Percentiles rank a stretch among this genome's conserved stretches.
phyloP scores from a whole-genome alignment of 2,797 vertebrate genomes.

The Heliangelus exortis region DNA sequence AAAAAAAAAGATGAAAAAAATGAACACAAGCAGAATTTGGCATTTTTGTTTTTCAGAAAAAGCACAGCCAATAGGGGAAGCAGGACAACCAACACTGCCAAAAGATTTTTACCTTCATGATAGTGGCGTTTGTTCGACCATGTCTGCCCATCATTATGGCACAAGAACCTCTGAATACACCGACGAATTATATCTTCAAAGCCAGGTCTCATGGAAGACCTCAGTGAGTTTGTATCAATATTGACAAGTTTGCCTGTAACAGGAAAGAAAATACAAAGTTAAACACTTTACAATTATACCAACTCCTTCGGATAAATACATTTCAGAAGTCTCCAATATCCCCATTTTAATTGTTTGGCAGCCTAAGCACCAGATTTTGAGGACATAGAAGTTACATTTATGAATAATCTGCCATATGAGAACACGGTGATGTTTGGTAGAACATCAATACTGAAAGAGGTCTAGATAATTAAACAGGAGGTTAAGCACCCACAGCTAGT shows the following conservation, averaged over 20 bases:
- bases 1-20: background rate
- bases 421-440: background rate
- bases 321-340: background rate
- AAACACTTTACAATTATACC: background rate
- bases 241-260: conserved; percentile 93
- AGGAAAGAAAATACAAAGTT: conserved; percentile 14
- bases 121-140: conserved; percentile 97
- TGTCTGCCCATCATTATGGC: conserved; percentile 91
- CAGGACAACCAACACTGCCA: background rate
- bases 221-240: conserved; percentile 92
- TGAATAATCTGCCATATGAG: background rate
- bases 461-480: background rate
- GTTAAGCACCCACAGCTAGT: background rate
- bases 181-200: conserved; percentile 95
- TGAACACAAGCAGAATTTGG: background rate
- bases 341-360: background rate
- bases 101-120: conserved; percentile 87
- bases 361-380: background rate
- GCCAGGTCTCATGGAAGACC: conserved; percentile 95
- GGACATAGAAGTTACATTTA: background rate
- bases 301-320: background rate
- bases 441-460: background rate
- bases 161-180: conserved; percentile 96
- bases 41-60: background rate
- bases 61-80: background rate